phyloP scores from a whole-genome alignment of 2,113 vertebrate genomes.

The Epinephelus cyanopodus region DNA sequence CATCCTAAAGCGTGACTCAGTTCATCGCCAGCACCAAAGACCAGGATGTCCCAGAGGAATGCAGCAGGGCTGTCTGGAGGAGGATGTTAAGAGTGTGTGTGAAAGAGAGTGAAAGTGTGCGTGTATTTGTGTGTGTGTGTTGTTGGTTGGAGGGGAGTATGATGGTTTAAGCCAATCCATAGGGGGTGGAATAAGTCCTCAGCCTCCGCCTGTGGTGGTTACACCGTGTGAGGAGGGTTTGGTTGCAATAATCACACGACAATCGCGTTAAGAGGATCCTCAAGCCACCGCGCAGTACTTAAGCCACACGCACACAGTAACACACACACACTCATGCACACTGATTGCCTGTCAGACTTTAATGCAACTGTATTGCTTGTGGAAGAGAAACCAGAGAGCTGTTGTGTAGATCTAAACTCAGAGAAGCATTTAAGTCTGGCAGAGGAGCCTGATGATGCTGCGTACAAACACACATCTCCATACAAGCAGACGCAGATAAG shows the following conservation, averaged over 20 bases:
- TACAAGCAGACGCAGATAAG: constrained; percentile 39
- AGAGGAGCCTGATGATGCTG: constrained; percentile 37
- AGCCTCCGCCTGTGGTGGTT: constrained; percentile 44
- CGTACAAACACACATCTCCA: constrained; percentile 48
- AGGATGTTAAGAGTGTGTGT: constrained; percentile 19
- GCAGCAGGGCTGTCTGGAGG: constrained; percentile 49
- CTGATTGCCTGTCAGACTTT: constrained; percentile 68
- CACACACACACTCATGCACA: constrained; percentile 37
- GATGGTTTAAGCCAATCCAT: constrained; percentile 52
- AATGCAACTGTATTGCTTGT: constrained; percentile 70
- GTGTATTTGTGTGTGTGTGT: not conserved
- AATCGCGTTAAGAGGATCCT: constrained; percentile 74
- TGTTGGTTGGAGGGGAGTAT: constrained; percentile 25
- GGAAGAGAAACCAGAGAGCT: constrained; percentile 63
- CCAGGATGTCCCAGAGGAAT: constrained; percentile 50
- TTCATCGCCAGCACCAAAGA: constrained; percentile 49
- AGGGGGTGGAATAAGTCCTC: constrained; percentile 20
- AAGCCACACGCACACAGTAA: constrained; percentile 54
- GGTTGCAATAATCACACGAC: constrained; percentile 72
- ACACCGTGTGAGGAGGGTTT: constrained; percentile 31
- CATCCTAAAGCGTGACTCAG: constrained; percentile 59
- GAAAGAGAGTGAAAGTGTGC: not conserved
- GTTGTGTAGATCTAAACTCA: constrained; percentile 48
- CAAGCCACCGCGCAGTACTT: constrained; percentile 58
- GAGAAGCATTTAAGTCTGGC: constrained; percentile 61